Percentiles rank a stretch among this genome's conserved stretches.
These are phyloP conservation scores for Falco columbarius DNA, from an alignment of 2,797 vertebrate genomes.

Conservation along the genomic window DNA sequence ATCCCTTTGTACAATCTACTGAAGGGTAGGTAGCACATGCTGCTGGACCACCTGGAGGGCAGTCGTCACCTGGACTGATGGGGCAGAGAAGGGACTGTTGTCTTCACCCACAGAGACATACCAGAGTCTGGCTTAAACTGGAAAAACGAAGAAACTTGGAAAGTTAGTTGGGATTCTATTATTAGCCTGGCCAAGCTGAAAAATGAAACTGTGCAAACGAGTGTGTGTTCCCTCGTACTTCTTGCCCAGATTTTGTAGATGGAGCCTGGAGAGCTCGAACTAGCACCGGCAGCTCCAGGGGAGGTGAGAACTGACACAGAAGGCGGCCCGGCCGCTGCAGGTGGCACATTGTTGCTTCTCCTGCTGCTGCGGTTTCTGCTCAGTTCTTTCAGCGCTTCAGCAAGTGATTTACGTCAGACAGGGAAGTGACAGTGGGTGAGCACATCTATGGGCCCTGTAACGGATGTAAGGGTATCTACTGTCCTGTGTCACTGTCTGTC, in stretches of 20 bases:
- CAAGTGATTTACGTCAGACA: rapidly evolving
- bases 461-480: rapidly evolving
- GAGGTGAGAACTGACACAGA: neutral
- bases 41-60: neutral
- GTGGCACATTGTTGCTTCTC: neutral
- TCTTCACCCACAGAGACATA: neutral
- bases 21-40: neutral
- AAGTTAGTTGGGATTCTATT: neutral
- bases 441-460: rapidly evolving
- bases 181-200: neutral
- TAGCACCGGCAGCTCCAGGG: rapidly evolving
- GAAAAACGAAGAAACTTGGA: neutral
- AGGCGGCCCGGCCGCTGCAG: neutral
- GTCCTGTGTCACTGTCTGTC: neutral
- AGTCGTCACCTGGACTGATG: neutral
- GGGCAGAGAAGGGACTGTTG: neutral
- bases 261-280: neutral
- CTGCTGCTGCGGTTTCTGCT: neutral
- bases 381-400: neutral
- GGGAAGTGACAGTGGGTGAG: neutral
- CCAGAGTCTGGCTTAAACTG: neutral
- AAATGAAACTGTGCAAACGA: neutral
- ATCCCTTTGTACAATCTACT: neutral
- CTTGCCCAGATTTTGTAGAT: neutral
- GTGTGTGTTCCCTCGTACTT: rapidly evolving